phyloP scores from a whole-genome alignment of 1,140 invertebrate genomes.

The Triops longicaudatus region DNA sequence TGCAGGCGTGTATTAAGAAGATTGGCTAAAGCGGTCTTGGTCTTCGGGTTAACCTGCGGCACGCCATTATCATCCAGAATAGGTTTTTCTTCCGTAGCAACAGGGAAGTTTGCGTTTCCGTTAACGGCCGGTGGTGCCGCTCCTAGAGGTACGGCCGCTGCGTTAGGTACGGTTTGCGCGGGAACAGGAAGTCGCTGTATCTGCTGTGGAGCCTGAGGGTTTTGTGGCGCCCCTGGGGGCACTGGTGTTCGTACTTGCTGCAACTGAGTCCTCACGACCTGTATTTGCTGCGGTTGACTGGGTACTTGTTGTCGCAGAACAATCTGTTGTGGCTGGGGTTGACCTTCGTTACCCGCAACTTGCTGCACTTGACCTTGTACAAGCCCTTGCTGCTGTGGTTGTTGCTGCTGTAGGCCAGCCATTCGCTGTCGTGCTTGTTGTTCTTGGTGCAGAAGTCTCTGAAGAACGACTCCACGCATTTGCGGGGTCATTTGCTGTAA shows the following conservation, averaged over 20 bases:
- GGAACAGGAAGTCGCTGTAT: conserved; percentile 29
- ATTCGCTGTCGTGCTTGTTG: conserved; percentile 20
- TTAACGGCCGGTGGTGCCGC: conserved; percentile 36
- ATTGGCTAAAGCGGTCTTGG: conserved; percentile 89
- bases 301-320: conserved; percentile 31
- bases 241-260: conserved; percentile 32
- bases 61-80: conserved; percentile 27
- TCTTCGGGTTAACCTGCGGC: conserved; percentile 67
- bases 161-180: conserved; percentile 23
- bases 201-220: conserved; percentile 18
- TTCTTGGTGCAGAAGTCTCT: conserved; percentile 23
- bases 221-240: conserved; percentile 16
- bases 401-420: conserved; percentile 27
- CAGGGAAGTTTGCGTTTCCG: neutral
- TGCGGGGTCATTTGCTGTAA: conserved; percentile 32
- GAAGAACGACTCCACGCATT: conserved; percentile 26
- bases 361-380: conserved; percentile 31
- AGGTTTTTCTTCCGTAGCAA: conserved; percentile 23
- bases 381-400: neutral
- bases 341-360: conserved; percentile 30
- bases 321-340: conserved; percentile 21
- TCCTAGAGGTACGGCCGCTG: conserved; percentile 29
- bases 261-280: conserved; percentile 34
- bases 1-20: conserved; percentile 83
- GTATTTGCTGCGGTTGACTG: conserved; percentile 29